Conservation (phyloP, 2,888 invertebrate genomes). For the Entomobrya multifasciata region DNA sequence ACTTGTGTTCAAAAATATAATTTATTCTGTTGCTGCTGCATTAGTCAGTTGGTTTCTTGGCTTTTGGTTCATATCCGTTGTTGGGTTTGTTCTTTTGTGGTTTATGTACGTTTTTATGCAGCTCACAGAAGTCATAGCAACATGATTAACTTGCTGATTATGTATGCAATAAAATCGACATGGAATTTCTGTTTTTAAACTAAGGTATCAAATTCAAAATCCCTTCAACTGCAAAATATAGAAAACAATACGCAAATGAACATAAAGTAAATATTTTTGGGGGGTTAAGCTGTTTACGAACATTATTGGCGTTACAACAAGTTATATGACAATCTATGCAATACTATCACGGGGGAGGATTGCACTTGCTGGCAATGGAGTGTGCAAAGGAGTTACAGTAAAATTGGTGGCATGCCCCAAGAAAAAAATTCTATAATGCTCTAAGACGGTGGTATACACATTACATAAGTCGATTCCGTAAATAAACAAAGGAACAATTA, state of each 20-base stretch:
- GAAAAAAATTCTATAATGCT: too few relatives aligned
- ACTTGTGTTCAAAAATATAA: too few relatives aligned
- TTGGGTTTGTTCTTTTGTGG: constrained; percentile 21
- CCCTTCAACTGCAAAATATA: too few relatives aligned
- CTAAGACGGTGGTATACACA: too few relatives aligned
- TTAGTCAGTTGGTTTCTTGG: constrained; percentile 30
- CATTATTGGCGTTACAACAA: too few relatives aligned
- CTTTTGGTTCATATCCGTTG: constrained; percentile 21
- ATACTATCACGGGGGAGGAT: neutral
- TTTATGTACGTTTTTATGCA: constrained; percentile 3
- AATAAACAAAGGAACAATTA: constrained; percentile 45
- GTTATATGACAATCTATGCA: constrained; percentile 11
- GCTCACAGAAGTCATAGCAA: too few relatives aligned
- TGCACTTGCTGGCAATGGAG: neutral
- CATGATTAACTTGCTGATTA: too few relatives aligned
- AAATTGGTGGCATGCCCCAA: neutral
- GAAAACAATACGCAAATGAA: too few relatives aligned
- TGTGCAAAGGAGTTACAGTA: neutral
- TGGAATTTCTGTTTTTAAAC: constrained; percentile 39
- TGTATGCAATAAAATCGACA: constrained; percentile 31
- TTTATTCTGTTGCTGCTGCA: too few relatives aligned
- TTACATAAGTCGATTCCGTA: constrained; percentile 5
- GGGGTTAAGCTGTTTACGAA: too few relatives aligned
- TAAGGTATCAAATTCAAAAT: too few relatives aligned
- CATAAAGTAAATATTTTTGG: too few relatives aligned